These are phyloP conservation scores for Pseudocheirus occidentalis DNA, from an alignment of 2,797 vertebrate genomes.

Conservation along the genomic window DNA sequence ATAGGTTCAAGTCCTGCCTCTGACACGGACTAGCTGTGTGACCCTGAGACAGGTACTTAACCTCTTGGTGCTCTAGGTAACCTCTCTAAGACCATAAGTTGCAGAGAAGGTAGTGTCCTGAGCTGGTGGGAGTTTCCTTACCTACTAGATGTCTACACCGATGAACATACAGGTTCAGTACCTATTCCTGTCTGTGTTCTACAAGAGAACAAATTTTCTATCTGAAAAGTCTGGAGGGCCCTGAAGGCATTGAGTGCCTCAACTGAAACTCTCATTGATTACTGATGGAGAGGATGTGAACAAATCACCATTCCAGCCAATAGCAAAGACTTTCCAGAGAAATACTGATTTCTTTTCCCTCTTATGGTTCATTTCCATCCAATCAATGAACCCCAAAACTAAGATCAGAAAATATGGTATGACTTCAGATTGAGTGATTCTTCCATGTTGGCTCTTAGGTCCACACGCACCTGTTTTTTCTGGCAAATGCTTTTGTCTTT, in stretches of 20 bases:
- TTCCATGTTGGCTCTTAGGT: background rate
- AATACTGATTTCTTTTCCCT: conserved; percentile 3
- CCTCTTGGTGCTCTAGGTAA: background rate
- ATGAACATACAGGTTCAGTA: background rate
- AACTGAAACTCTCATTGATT: background rate
- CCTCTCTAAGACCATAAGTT: background rate
- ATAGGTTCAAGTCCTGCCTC: background rate
- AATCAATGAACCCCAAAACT: background rate
- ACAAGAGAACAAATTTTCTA: background rate
- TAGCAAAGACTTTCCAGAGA: background rate
- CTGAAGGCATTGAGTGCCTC: background rate
- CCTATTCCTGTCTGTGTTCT: background rate
- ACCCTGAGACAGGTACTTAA: background rate
- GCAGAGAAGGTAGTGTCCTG: background rate
- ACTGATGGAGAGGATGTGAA: conserved; percentile 28
- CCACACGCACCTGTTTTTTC: background rate
- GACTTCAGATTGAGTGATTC: background rate
- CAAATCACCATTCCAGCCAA: background rate
- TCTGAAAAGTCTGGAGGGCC: background rate
- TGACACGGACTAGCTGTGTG: background rate
- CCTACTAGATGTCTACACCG: background rate
- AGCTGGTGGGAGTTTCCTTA: background rate
- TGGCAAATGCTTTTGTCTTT: conserved; percentile 33
- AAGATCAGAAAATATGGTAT: background rate
- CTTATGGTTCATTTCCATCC: background rate